These are phyloP conservation scores for Pluvianellus socialis DNA, from an alignment of 2,113 vertebrate species.

Conservation along the genomic window DNA sequence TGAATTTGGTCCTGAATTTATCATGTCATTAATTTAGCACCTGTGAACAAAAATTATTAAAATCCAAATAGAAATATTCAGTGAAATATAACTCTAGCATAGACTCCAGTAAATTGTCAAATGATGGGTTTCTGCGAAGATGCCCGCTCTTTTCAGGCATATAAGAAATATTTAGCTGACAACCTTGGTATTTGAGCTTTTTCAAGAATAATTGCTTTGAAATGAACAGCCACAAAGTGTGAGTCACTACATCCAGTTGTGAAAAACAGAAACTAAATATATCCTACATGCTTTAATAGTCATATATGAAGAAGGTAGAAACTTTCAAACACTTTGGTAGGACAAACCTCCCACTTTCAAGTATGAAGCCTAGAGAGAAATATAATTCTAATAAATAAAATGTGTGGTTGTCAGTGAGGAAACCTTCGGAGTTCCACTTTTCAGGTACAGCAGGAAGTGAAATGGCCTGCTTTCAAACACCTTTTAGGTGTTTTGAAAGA, in stretches of 20 bases:
- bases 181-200: neutral
- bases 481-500: neutral
- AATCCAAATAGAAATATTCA: neutral
- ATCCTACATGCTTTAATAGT: neutral
- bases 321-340: conserved; percentile 17
- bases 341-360: neutral
- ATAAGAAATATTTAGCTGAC: conserved; percentile 39
- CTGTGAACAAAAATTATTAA: neutral
- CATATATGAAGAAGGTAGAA: neutral
- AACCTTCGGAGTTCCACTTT: neutral
- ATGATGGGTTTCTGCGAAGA: neutral
- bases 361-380: neutral
- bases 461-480: neutral
- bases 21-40: neutral
- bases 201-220: conserved; percentile 17
- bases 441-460: neutral
- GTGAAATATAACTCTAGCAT: neutral
- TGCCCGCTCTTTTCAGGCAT: neutral
- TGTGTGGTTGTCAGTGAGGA: neutral
- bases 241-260: conserved; percentile 24
- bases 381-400: neutral
- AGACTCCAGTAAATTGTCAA: neutral
- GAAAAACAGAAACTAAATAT: conserved; percentile 28
- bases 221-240: conserved; percentile 6
- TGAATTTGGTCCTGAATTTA: neutral